A percentile compares a stretch with the other conserved stretches of the same genome.
Evolutionary conservation across 2,113 vertebrate species (phyloP).

Genomic region (Vulpes ferrilata): DNA sequence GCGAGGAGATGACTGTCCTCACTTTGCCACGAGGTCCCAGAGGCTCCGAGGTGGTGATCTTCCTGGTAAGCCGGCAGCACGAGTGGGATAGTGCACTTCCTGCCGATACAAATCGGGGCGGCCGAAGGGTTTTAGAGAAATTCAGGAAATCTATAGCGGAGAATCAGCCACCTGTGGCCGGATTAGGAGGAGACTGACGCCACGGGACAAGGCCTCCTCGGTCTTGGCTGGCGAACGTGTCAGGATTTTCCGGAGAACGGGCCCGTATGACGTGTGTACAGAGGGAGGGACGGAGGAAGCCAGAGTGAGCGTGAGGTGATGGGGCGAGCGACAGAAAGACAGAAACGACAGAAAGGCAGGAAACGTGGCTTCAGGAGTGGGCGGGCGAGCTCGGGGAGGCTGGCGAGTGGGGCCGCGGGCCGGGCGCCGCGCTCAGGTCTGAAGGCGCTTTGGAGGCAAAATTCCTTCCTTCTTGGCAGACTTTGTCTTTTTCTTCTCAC

Average conservation of each 20-base stretch:
- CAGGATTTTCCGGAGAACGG: not conserved
- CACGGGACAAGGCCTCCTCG: not conserved
- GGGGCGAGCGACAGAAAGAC: no score
- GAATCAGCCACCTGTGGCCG: not conserved
- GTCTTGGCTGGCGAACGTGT: not conserved
- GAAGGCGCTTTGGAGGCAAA: not conserved
- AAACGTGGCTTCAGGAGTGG: not conserved
- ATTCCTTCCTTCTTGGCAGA: not conserved
- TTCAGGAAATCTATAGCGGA: not conserved
- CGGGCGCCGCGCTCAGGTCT: not conserved
- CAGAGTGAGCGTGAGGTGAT: not conserved
- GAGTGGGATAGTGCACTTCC: not conserved
- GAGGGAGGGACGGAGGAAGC: not conserved
- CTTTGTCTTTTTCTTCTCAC: not conserved
- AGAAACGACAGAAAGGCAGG: no score
- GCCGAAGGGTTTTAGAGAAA: not conserved
- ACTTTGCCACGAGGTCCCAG: not conserved
- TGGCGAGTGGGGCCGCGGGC: not conserved
- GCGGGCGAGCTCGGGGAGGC: not conserved
- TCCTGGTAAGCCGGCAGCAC: not conserved
- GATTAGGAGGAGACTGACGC: not conserved
- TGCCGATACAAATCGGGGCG: not conserved
- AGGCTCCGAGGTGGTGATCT: constrained; percentile 34
- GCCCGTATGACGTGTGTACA: not conserved
- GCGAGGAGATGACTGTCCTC: not conserved